Base-by-base conservation (phyloP, 2,888 invertebrate genomes). In the Napeogenes sylphis region DNA sequence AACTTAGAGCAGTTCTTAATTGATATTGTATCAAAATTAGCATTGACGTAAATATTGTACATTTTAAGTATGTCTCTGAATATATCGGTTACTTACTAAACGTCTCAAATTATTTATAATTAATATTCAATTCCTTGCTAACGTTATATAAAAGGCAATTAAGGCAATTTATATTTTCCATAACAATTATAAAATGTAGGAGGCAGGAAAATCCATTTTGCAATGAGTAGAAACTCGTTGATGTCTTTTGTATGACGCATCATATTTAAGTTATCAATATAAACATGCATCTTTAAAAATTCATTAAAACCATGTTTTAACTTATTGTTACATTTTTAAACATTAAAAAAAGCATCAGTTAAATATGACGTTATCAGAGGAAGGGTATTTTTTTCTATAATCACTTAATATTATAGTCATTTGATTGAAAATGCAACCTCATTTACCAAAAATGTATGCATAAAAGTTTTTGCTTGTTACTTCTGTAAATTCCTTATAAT, bases 181-280 rank as follows among this genome's bases (percentile, higher is more conserved):
- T 42, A 10, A 42, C 8, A 42, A 6, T 42, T 42, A 38, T 38
- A 3, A 38, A 6, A 38, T 21, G 8, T 42, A 42, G 6, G 42
- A 42, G 12, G 3, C 42, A 10, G 42, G 8, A 42, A 42, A 13
- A 33, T 4, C 12, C 32, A 33, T 33, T 45, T 57, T 32, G 30
- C 4, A 12, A 38, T 14, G 1, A 30, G 8, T 2, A 21, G 21
- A 21, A 21, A 8, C 62, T 47, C 65, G 62, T 65, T 65, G 65
- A 65, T 60, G 57, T 65, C 59, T 65, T 65, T 60, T 62, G 45
- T 53, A 60, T 62, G 46, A 35, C 45, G 30, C 42, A 42, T 10
- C 38, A 38, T 38, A 6, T 42, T 8, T 2, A 42, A 2, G 35
- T 6, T 35, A 35, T 6, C 4, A 35, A 5, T 35, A 35, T 5